Evolutionary conservation across 1,140 invertebrate species (phyloP).

Genomic region (Asobara japonica): DNA sequence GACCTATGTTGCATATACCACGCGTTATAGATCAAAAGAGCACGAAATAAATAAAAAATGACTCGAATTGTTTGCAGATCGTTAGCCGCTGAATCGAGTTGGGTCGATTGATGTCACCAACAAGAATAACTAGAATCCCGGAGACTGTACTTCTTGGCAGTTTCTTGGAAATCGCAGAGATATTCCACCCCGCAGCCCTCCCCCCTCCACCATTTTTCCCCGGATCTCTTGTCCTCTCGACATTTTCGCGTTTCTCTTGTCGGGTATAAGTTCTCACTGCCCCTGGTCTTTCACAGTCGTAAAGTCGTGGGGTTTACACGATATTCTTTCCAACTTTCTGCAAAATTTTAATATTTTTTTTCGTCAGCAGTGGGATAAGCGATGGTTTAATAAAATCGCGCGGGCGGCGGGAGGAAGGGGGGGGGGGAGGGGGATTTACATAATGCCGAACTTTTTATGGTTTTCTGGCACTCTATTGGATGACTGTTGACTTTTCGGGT

Average conservation of each 20-base stretch:
- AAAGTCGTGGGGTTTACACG: constrained; percentile 4
- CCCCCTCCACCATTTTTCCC: neutral
- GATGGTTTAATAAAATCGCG: neutral
- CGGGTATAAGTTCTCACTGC: neutral
- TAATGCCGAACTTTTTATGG: no score
- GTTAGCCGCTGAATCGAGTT: constrained; percentile 8
- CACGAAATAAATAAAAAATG: neutral
- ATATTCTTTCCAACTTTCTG: constrained; percentile 9
- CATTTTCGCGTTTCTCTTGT: neutral
- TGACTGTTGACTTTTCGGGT: no score
- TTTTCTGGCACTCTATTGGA: no score
- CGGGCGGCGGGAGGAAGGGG: neutral
- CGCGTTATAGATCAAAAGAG: no score
- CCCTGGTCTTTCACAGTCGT: neutral
- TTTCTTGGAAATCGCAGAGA: neutral
- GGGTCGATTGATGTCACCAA: neutral
- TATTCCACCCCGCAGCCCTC: neutral
- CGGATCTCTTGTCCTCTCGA: neutral
- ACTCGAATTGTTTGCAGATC: neutral
- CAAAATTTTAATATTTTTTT: neutral
- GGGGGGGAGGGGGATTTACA: no score
- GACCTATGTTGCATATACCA: no score
- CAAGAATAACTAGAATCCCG: neutral
- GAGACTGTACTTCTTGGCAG: constrained; percentile 9
- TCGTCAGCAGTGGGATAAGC: neutral